phyloP scores from a whole-genome alignment of 2,797 vertebrate genomes.

The Lepus oiostolus region DNA sequence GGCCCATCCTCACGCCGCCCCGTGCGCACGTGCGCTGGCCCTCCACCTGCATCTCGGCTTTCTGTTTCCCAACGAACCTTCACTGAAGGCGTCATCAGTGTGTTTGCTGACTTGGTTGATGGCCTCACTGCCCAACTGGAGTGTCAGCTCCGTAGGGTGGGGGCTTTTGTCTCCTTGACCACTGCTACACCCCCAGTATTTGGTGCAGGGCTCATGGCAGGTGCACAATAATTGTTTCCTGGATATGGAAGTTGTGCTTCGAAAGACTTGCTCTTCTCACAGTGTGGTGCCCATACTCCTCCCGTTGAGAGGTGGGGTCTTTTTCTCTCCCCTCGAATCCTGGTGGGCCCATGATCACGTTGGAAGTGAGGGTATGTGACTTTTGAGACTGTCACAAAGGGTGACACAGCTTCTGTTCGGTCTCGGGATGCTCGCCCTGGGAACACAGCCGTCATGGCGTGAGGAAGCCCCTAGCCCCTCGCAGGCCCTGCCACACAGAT shows the following conservation, averaged over 20 bases:
- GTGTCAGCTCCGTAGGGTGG: rapidly evolving
- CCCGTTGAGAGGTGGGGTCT: background rate
- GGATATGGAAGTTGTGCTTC: background rate
- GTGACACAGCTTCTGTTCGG: no score
- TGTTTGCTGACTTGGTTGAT: background rate
- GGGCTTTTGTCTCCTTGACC: background rate
- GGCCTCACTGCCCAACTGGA: background rate
- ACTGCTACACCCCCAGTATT: background rate
- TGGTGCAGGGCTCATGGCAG: background rate
- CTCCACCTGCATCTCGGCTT: rapidly evolving
- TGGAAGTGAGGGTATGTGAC: background rate
- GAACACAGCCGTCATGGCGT: no score
- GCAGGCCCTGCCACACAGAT: background rate
- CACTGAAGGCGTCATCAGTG: background rate
- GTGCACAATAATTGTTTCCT: background rate
- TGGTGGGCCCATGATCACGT: background rate
- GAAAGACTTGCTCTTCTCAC: background rate
- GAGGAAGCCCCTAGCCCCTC: no score
- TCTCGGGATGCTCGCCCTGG: no score
- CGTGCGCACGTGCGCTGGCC: rapidly evolving
- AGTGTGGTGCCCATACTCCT: rapidly evolving
- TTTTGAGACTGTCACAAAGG: background rate
- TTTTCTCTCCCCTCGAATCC: background rate
- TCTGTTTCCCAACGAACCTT: background rate
- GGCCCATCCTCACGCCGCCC: background rate